phyloP scores from a whole-genome alignment of 2,797 vertebrate species.

The Platyrinchus mystaceus region DNA sequence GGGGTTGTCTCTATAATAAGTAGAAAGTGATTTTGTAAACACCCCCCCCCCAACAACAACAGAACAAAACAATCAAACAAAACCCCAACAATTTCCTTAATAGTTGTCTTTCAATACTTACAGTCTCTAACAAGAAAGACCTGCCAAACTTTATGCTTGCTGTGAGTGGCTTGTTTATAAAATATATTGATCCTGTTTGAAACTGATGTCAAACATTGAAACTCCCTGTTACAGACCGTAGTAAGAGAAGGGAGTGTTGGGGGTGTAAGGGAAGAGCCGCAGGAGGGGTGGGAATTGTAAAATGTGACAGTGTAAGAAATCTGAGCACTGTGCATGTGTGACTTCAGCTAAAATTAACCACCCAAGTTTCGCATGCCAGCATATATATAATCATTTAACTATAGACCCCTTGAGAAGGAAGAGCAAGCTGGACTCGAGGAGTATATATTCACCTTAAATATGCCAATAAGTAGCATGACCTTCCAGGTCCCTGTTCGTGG shows the following conservation, averaged over 20 bases:
- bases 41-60: background rate
- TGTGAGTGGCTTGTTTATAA: background rate
- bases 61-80: background rate
- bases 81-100: background rate
- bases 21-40: background rate
- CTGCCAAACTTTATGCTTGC: background rate
- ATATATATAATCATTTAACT: conserved; percentile 41
- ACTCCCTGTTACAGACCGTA: background rate
- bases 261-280: conserved; percentile 7
- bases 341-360: conserved; percentile 82
- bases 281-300: conserved; percentile 36
- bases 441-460: conserved; percentile 21
- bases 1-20: accelerated
- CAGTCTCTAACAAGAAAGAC: background rate
- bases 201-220: background rate
- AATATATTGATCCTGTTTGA: background rate
- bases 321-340: conserved; percentile 48
- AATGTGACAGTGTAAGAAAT: conserved; percentile 69
- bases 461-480: conserved; percentile 73
- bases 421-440: background rate
- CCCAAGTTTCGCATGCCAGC: conserved; percentile 34
- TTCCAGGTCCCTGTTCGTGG: conserved; percentile 80
- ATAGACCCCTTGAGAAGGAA: conserved; percentile 4
- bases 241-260: background rate
- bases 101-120: background rate